Conservation (phyloP, 1,140 invertebrate genomes). For the Lepidostoma basale region DNA sequence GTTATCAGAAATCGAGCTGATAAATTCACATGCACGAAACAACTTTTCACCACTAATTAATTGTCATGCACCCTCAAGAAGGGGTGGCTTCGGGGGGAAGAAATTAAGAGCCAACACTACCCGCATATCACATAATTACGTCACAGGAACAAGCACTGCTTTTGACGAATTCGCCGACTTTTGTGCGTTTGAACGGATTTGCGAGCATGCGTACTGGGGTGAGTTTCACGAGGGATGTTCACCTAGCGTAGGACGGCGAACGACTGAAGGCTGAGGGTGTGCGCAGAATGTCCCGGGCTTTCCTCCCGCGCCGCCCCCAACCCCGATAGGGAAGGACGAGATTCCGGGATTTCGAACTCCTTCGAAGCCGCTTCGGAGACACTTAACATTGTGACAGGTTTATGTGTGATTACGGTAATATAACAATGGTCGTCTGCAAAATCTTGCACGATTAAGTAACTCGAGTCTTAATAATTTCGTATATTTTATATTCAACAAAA, state of each 20-base stretch:
- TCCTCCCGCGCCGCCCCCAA: conserved; percentile 26
- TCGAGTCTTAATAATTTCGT: too few species aligned
- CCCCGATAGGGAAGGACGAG: conserved; percentile 33
- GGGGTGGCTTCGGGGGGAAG: neutral
- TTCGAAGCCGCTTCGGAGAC: conserved; percentile 39
- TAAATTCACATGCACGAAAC: too few species aligned
- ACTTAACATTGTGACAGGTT: conserved; percentile 26
- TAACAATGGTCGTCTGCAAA: conserved; percentile 2
- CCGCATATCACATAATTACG: conserved; percentile 9
- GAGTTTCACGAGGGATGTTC: conserved; percentile 21
- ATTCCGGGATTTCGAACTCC: conserved; percentile 44
- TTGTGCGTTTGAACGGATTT: conserved; percentile 22
- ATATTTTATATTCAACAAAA: too few species aligned
- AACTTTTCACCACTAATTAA: conserved; percentile 14
- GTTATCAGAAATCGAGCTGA: too few species aligned
- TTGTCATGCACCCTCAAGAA: neutral
- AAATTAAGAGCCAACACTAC: neutral
- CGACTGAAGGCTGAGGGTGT: conserved; percentile 44
- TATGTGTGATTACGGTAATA: conserved; percentile 26
- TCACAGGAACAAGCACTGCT: neutral
- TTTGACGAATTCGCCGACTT: neutral
- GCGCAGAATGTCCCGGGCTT: conserved; percentile 40
- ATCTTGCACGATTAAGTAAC: neutral
- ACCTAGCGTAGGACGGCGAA: conserved; percentile 36
- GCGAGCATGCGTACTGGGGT: conserved; percentile 19